phyloP scores from a whole-genome alignment of 2,797 vertebrate genomes.

The Neosilurus hyrtlii region DNA sequence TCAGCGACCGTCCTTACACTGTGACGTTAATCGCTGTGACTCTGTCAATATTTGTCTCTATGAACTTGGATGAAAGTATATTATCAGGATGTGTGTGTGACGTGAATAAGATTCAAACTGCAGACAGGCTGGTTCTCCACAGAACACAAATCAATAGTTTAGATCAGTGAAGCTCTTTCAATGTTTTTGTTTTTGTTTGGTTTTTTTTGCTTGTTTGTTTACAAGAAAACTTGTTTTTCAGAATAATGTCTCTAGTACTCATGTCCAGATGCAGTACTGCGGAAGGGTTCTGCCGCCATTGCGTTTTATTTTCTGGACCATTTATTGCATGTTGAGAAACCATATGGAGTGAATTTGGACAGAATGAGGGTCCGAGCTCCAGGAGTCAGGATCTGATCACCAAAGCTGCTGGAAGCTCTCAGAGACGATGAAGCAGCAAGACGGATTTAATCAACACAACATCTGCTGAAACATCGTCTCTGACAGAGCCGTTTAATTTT shows the following conservation, averaged over 20 bases:
- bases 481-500: background rate
- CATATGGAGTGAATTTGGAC: constrained; percentile 59
- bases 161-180: background rate
- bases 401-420: constrained; percentile 1
- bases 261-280: background rate
- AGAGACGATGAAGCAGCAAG: background rate
- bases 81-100: constrained; percentile 48
- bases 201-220: background rate
- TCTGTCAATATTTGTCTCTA: constrained; percentile 51
- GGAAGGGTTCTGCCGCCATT: background rate
- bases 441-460: background rate
- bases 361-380: constrained; percentile 43
- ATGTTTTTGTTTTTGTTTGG: background rate
- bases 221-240: background rate
- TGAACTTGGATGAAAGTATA: constrained; percentile 34
- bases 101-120: constrained; percentile 42
- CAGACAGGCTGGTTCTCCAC: background rate
- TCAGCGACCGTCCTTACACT: constrained; percentile 37
- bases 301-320: constrained; percentile 25
- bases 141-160: too few relatives aligned
- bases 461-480: constrained; percentile 13
- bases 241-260: background rate
- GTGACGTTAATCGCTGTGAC: constrained; percentile 36
- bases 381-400: background rate
- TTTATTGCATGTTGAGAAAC: constrained; percentile 22